A percentile compares a stretch with the other conserved stretches of the same genome.
Conservation (phyloP, 2,797 vertebrate genomes). For the Enteromius argenteus region DNA sequence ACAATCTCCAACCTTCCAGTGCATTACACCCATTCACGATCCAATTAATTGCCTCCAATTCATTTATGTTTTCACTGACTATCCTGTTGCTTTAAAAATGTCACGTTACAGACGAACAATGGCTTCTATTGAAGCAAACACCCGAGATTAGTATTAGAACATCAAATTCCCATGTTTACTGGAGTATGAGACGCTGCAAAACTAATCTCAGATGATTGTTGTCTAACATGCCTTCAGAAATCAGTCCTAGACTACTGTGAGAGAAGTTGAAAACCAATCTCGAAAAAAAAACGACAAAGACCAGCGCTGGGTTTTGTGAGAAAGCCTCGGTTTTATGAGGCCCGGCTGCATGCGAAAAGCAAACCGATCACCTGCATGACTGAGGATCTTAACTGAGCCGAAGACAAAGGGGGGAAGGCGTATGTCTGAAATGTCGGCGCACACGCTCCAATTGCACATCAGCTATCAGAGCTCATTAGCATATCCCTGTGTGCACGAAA, state of each 20-base stretch:
- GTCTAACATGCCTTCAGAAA: background rate
- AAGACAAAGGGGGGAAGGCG: constrained; percentile 10
- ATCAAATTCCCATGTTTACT: background rate
- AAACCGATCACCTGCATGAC: constrained; percentile 36
- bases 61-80: background rate
- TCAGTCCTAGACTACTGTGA: background rate
- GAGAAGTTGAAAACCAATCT: constrained; percentile 24
- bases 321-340: constrained; percentile 12
- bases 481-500: constrained; percentile 23
- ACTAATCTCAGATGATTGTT: background rate
- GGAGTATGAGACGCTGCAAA: background rate
- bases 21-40: background rate
- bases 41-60: background rate
- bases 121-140: background rate
- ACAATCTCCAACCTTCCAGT: background rate
- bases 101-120: background rate
- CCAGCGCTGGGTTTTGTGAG: background rate
- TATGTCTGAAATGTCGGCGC: constrained; percentile 9
- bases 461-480: constrained; percentile 28
- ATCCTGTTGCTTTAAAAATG: background rate
- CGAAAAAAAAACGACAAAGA: constrained; percentile 2
- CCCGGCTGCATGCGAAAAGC: constrained; percentile 5
- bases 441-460: constrained; percentile 13
- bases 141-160: background rate
- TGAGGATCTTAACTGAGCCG: constrained; percentile 19